These are phyloP conservation scores for Microctonus brassicae DNA, from an alignment of 2,888 invertebrate species.

Conservation along the genomic window DNA sequence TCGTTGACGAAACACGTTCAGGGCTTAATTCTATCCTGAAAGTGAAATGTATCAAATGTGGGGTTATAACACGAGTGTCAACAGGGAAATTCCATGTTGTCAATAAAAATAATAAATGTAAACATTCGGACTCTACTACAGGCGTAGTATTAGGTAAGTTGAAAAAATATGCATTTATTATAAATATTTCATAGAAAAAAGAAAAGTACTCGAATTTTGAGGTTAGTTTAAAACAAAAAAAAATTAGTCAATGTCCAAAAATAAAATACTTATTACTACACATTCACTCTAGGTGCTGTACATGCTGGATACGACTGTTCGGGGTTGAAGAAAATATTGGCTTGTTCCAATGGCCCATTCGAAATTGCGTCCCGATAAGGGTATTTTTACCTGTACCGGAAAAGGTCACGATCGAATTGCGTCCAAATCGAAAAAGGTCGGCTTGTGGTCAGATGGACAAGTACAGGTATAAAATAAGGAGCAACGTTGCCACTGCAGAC, in stretches of 20 bases:
- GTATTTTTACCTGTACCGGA: no score
- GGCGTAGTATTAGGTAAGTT: slow-evolving; percentile 37
- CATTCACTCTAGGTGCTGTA: slow-evolving; percentile 7
- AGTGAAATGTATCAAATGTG: slow-evolving; percentile 11
- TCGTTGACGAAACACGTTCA: slow-evolving; percentile 32
- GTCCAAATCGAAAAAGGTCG: no score
- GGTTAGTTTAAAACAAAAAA: no score
- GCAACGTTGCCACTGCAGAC: no score
- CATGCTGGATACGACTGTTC: slow-evolving; percentile 4
- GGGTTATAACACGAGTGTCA: slow-evolving; percentile 20
- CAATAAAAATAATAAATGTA: slow-evolving; percentile 1
- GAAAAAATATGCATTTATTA: neutral
- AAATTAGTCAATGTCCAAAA: no score
- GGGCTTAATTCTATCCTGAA: slow-evolving; percentile 16
- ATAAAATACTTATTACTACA: no score
- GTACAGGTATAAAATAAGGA: no score
- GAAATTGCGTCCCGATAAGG: no score
- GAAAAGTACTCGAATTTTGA: no score
- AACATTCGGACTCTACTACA: slow-evolving; percentile 34
- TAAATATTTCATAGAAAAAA: neutral
- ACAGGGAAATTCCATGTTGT: slow-evolving; percentile 19
- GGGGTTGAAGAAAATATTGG: neutral
- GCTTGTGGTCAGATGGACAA: no score
- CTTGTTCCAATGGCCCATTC: neutral
- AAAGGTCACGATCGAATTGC: no score